These are phyloP conservation scores for Eurois occulta DNA, from an alignment of 2,888 invertebrate genomes.

Conservation along the genomic window DNA sequence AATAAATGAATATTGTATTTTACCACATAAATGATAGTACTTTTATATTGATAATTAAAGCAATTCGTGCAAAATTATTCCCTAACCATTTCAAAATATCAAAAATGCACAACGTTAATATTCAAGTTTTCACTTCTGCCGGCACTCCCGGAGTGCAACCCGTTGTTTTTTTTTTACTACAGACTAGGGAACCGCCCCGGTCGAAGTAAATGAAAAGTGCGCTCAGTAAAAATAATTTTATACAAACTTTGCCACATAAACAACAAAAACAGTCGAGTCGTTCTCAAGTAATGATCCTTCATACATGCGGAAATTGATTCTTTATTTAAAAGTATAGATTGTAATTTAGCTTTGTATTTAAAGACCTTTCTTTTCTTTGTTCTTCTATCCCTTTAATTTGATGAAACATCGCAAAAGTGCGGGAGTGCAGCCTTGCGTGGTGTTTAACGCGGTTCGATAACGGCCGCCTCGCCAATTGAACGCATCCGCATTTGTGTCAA, in stretches of 20 bases:
- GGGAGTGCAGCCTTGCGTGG: slow-evolving; percentile 82
- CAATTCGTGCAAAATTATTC: no score
- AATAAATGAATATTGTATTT: no score
- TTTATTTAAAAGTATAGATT: background rate
- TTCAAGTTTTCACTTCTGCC: no score
- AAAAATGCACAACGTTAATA: no score
- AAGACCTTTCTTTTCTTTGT: slow-evolving; percentile 23
- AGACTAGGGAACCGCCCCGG: background rate
- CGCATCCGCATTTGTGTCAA: slow-evolving; percentile 89
- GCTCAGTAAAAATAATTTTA: background rate
- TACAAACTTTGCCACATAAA: background rate
- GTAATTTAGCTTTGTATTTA: background rate
- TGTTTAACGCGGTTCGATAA: slow-evolving; percentile 89
- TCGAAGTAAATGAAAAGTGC: background rate
- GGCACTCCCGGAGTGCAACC: no score
- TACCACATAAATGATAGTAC: no score
- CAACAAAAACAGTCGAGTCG: background rate
- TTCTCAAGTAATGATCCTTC: background rate
- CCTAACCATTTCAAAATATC: no score
- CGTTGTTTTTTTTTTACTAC: no score
- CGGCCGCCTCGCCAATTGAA: slow-evolving; percentile 86
- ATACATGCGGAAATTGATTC: background rate
- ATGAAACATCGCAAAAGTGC: slow-evolving; percentile 65
- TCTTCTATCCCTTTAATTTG: slow-evolving; percentile 31
- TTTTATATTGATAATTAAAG: no score